Conservation (phyloP, 2,888 invertebrate genomes). For the Habrosyne pyritoides region DNA sequence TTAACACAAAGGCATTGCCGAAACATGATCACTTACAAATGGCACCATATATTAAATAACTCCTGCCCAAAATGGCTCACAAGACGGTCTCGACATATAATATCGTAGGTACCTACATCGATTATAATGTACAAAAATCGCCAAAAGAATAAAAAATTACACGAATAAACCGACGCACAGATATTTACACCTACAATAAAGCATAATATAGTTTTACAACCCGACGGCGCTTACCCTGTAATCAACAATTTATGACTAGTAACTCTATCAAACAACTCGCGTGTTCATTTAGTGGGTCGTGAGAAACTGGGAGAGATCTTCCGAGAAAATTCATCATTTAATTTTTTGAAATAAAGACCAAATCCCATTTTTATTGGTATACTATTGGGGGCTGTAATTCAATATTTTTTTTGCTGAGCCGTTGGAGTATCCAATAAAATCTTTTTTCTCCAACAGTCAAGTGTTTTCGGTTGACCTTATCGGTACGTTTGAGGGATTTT, state of each 20-base stretch:
- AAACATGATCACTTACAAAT: no score
- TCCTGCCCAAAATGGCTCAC: no score
- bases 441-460: slow-evolving; percentile 50
- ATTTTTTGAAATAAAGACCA: slow-evolving; percentile 76
- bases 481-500: slow-evolving; percentile 38
- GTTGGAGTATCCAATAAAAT: slow-evolving; percentile 56
- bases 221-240: slow-evolving; percentile 70
- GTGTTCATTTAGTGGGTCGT: slow-evolving; percentile 27
- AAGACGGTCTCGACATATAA: no score
- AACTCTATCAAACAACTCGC: slow-evolving; percentile 70
- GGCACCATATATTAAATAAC: no score
- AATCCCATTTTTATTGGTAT: slow-evolving; percentile 75
- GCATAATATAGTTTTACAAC: slow-evolving; percentile 70
- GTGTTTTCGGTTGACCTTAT: slow-evolving; percentile 46
- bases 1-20: no score
- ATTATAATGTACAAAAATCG: background rate
- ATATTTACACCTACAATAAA: slow-evolving; percentile 69
- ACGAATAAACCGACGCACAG: slow-evolving; percentile 18
- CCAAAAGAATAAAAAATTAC: slow-evolving; percentile 10
- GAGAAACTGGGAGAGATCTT: slow-evolving; percentile 62
- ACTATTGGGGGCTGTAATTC: slow-evolving; percentile 63
- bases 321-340: slow-evolving; percentile 71
- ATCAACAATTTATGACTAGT: slow-evolving; percentile 77
- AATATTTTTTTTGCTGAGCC: slow-evolving; percentile 57
- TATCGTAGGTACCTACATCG: background rate